Conservation (phyloP, 2,888 invertebrate genomes). For the Ophioninae sp. region DNA sequence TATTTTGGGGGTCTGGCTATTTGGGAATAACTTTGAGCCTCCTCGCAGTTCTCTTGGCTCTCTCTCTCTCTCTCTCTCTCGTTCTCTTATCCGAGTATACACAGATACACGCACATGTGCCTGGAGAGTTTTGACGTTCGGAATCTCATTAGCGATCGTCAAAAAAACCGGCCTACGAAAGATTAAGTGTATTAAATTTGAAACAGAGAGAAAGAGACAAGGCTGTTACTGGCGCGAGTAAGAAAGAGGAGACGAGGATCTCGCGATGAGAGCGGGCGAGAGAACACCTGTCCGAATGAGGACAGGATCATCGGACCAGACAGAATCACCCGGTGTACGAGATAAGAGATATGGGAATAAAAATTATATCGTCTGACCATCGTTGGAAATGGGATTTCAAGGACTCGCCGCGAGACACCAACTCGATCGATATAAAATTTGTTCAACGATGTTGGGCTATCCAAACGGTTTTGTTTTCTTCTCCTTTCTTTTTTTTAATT, state of each 20-base stretch:
- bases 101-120: conserved; percentile 63
- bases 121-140: conserved; percentile 79
- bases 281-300: conserved; percentile 60
- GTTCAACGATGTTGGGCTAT: not conserved
- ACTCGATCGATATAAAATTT: not conserved
- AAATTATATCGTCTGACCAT: conserved; percentile 40
- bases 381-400: conserved; percentile 32
- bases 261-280: conserved; percentile 47
- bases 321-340: conserved; percentile 41
- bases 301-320: conserved; percentile 42
- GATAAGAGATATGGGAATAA: conserved; percentile 37
- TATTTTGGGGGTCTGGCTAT: conserved; percentile 64
- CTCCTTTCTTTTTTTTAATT: not conserved
- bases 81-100: conserved; percentile 14
- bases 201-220: conserved; percentile 32
- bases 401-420: not conserved
- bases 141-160: conserved; percentile 80
- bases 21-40: conserved; percentile 60
- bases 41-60: conserved; percentile 26
- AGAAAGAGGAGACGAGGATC: conserved; percentile 15
- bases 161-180: conserved; percentile 66
- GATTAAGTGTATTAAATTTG: conserved; percentile 64
- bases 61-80: conserved; percentile 32
- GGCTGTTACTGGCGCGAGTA: conserved; percentile 8
- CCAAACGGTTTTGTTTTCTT: too few relatives aligned